These are phyloP conservation scores for Rapana venosa DNA, from an alignment of 2,888 invertebrate genomes.

Conservation along the genomic window DNA sequence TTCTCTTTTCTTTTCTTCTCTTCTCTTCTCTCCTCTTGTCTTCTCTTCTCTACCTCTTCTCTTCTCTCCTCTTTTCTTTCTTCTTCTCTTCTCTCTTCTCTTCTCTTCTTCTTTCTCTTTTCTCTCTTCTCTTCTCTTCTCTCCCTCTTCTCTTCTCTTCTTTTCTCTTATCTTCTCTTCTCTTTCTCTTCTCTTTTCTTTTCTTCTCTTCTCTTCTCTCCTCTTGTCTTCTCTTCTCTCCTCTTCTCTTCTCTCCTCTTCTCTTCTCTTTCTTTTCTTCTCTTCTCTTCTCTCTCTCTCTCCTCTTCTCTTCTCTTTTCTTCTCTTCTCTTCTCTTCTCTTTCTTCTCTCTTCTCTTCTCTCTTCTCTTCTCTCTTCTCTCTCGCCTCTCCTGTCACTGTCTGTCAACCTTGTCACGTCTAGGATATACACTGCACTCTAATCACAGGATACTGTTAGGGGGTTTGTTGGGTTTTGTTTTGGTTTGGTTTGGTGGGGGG, in stretches of 20 bases:
- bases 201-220: background rate
- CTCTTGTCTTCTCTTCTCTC: background rate
- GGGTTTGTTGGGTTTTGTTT: too few species aligned
- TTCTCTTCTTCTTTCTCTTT: background rate
- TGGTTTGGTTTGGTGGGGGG: background rate
- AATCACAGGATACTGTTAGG: too few species aligned
- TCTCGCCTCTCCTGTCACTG: too few species aligned
- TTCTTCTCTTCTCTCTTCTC: background rate
- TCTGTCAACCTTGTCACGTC: too few species aligned
- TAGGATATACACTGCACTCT: too few species aligned
- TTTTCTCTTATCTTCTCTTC: background rate
- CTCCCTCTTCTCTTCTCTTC: background rate
- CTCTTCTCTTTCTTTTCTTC: background rate
- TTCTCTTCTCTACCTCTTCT: background rate
- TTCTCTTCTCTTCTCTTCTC: background rate
- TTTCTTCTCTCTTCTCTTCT: too few species aligned
- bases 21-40: too few species aligned
- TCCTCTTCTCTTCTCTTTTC: background rate
- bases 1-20: too few species aligned
- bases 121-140: background rate
- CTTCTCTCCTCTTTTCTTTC: background rate
- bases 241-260: background rate
- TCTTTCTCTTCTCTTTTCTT: background rate
- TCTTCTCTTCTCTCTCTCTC: background rate
- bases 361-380: too few species aligned